Base-by-base conservation (phyloP, 2,113 vertebrate species). In the Nothoprocta pentlandii region DNA sequence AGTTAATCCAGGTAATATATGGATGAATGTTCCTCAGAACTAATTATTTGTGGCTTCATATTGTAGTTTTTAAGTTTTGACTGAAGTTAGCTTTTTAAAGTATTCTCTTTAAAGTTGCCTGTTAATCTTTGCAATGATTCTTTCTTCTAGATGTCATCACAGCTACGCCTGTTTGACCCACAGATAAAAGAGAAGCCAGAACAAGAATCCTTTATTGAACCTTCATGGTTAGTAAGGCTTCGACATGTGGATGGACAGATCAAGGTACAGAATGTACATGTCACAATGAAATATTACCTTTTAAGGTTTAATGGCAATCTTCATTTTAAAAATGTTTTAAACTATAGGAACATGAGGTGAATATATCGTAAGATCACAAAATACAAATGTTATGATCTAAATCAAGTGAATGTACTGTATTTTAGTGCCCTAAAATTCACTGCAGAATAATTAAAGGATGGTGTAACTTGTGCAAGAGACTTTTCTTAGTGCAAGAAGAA, bases 131-230 rank as follows among this genome's bases (percentile, higher is more conserved):
- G 2, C 4, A 10, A 39, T 26, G 20, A 32, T 69, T 88, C 14
- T 21, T 71, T 62, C 66, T 39, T 66, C 46, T 85, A 99, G 99
- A 97, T 99, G 74, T 99, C 99, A 5, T 98, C 98, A 41, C 99
- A 98, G 85, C 95, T 99, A 41, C 97, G 98, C 58, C 98, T 99
- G 90, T 99, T 99, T 36, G 99, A 99, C 94, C 99, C 99, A 9
- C 99, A 99, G 96, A 97, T 99, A 89, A 99, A 98, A 87, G 99
- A 99, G 93, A 99, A 98, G 32, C 99, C 99, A 2, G 99, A 99
- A n/a, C 98, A 99, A 97, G 99, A 99, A 91, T 92, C 98, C 67
- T 98, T 98, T 25, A 80, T 97, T 66, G 99, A 99, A 62, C 99
- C 99, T 0, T 83, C 97, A 0, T 99, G 99, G 99, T 94, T 99